Evolutionary conservation across 2,888 invertebrate species (phyloP).

Genomic region (Mamestra brassicae): DNA sequence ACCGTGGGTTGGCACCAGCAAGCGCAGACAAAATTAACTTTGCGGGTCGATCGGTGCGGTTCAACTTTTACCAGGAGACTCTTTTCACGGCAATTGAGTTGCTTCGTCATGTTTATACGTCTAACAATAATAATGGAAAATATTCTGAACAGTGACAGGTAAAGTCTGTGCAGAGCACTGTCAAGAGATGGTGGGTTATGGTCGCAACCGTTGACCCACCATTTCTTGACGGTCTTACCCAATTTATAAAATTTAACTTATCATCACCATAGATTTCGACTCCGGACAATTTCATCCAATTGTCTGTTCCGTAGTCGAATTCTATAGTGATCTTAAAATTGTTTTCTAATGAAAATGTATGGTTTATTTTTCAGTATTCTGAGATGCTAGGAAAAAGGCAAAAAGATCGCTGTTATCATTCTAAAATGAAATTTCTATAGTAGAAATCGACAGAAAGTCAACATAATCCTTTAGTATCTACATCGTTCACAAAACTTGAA

Average conservation of each 20-base stretch:
- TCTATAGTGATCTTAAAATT: not conserved
- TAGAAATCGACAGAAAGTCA: not conserved
- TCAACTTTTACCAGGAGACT: not conserved
- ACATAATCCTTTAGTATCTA: not conserved
- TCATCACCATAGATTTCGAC: too few relatives aligned
- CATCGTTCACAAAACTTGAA: not conserved
- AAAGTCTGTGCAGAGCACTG: too few relatives aligned
- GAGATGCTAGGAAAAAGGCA: too few relatives aligned
- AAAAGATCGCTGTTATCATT: not conserved
- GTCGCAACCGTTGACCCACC: too few relatives aligned
- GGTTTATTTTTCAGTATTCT: not conserved
- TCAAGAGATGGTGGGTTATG: too few relatives aligned
- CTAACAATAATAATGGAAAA: not conserved
- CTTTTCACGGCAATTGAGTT: conserved; percentile 8
- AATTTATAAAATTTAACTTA: too few relatives aligned
- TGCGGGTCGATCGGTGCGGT: not conserved
- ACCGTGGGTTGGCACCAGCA: not conserved
- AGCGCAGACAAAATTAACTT: conserved; percentile 11
- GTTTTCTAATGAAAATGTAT: not conserved
- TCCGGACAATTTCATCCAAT: too few relatives aligned
- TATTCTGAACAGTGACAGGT: not conserved
- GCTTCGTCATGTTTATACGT: not conserved
- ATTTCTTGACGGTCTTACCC: too few relatives aligned
- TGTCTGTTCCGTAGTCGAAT: not conserved
- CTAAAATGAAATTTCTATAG: not conserved